Base-by-base conservation (phyloP, 2,113 vertebrate species). In the Cavia aperea region DNA sequence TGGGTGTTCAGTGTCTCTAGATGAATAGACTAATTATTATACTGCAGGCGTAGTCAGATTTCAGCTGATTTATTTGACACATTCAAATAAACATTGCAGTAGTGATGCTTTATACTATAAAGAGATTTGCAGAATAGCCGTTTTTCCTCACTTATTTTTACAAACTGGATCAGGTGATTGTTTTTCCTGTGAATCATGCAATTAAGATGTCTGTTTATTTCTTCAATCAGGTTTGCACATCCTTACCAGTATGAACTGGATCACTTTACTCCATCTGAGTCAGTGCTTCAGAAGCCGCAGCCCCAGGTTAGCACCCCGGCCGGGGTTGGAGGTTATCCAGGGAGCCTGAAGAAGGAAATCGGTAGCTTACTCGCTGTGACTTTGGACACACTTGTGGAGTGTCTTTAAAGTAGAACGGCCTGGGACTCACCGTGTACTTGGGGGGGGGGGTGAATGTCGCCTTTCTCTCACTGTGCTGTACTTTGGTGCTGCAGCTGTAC, bases 201-300 rank as follows among this genome's bases (percentile, higher is more conserved):
- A 54, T 68, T 90, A 72, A 65, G 83, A 58, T 70, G 90, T 23
- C 90, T 94, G 15, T 81, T 94, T 0, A 73, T 95, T 94, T 90
- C 43, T 86, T 16, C 95, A 99, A 86, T 18, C 94, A 99, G 99
- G 98, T 99, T 99, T 97, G 98, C 98, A 82, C 99, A 99, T 83
- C 99, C 99, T 13, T 99, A 99, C 93, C 98, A 99, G 19, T 98
- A 99, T 96, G 99, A 99, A 83, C 93, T 99, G 73, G 98, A 99
- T 62, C 98, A 98, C 97, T 98, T 99, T 81, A 97, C 96, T 21
- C 96, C 98, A 81, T 95, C 98, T 39, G 98, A 98, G n/a, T 97
- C 29, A 56, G 96, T 98, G 81, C 97, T 98, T 23, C 96, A 97
- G 39, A 99, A 98, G 93, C 98, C 98, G 56, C 98, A 98, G 21